Conservation (phyloP, 2,797 vertebrate genomes). For the Falco columbarius region DNA sequence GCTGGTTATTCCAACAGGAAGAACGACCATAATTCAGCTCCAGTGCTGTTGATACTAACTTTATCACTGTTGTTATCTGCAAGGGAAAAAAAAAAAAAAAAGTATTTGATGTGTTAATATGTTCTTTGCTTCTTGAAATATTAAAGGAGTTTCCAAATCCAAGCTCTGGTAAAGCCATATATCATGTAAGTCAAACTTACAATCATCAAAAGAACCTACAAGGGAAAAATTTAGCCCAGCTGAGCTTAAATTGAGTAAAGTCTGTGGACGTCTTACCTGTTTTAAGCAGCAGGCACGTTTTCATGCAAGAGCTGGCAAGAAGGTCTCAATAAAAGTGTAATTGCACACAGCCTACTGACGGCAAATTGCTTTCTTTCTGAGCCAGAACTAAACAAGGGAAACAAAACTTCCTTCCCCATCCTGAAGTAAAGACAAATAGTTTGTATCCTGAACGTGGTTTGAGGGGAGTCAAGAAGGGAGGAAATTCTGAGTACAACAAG, state of each 20-base stretch:
- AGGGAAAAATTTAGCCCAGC: slow-evolving; percentile 30
- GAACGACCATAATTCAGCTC: slow-evolving; percentile 71
- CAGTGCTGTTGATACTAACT: slow-evolving; percentile 87
- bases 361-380: slow-evolving; percentile 16
- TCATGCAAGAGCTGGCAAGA: slow-evolving; percentile 64
- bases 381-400: slow-evolving; percentile 9
- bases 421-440: not conserved
- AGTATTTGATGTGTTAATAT: slow-evolving; percentile 70
- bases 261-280: slow-evolving; percentile 57
- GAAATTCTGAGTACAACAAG: not conserved
- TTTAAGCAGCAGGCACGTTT: slow-evolving; percentile 71
- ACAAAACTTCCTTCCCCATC: not conserved
- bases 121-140: not conserved
- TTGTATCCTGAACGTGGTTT: not conserved
- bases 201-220: slow-evolving; percentile 49
- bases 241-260: not conserved
- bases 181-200: not conserved
- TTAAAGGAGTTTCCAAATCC: slow-evolving; percentile 32
- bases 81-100: slow-evolving; percentile 78
- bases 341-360: not conserved
- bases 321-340: slow-evolving; percentile 26
- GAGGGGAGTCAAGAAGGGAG: not conserved
- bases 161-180: slow-evolving; percentile 21
- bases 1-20: slow-evolving; percentile 74
- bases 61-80: slow-evolving; percentile 85